Evolutionary conservation across 23 tunicate genomes (phyloP), one percentile per base, ranked within the genome.

Genomic region (Trididemnum miniatum): DNA sequence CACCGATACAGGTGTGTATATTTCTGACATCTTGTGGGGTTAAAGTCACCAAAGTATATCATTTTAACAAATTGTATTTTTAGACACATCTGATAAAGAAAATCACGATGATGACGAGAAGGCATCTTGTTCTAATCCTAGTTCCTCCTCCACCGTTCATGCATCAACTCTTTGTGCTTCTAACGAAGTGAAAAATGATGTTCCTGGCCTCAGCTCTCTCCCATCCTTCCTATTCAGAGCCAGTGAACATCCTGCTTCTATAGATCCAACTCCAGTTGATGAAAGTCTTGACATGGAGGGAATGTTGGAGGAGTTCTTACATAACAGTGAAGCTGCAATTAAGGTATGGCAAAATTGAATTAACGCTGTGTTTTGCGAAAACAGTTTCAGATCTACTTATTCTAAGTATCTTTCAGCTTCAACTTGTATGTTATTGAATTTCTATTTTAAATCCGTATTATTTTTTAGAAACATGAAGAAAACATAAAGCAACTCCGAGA

Each of bases 231-330:
- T 67, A n/a, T 3, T 3, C 5, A 26, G 25, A 22, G 26, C 67
- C 15, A 12, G 26, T 62, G 67, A 62, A 24, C 15, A 22, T 24
- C 67, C 67, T 24, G 28, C 3, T 12, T 26, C 26, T 22, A 26
- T 26, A 12, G 67, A 20, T n/a, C 12, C 12, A 9, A 26, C 23
- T 62, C 18, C 57, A 49, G 4, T 22, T 26, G 67, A 24, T 12
- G 75, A 32, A 12, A 32, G 75, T 67, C 38, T 67, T 31, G 75
- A 67, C 25, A 31, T 67, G 38, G 75, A 30, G 18, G 75, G 75
- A 67, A 67, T 67, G 37, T 38, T 67, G 38, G 9, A 32, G n/a
- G 75, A 67, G 3, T 67, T 67, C n/a, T n/a, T 67, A 38, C 38
- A 67, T 9, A 9, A 31, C 37, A 7, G n/a, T n/a, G n/a, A n/a